Base-by-base conservation (phyloP, 2,888 invertebrate genomes). In the Ypsolopha sequella region DNA sequence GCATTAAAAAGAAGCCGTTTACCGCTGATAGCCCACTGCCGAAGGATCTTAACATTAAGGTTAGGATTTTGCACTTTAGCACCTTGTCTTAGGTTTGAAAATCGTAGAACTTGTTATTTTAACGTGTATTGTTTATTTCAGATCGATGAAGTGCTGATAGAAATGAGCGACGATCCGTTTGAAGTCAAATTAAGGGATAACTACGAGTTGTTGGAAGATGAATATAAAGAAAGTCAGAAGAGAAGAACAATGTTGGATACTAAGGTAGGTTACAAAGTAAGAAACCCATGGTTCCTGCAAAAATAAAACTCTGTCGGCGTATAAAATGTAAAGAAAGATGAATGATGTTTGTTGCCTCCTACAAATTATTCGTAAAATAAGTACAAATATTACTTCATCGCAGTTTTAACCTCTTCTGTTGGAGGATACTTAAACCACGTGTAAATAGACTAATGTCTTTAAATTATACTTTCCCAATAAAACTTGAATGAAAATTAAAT, bases 101-200 rank as follows among this genome's bases (percentile, higher is more conserved):
- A 10, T 13, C n/a, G 33, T 6, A 10, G n/a, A 4, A 10, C 13
- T 44, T 36, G 6, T 1, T n/a, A 43, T 51, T 10, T 44, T 36
- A 41, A 33, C 47, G 8, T 43, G 24, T 1, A 24, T 51, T 45
- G 33, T 47, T 9, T 47, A 35, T 13, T 36, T 11, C 65, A 94
- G 93, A 91, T 95, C 24, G 93, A 96, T 80, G 94, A 95, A 65
- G 93, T 97, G 65, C 74, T 94, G 1, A 91, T 99, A 61, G 97
- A 98, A 84, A 92, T 99, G 81, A 94, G 94, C 58, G 99, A 99
- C 70, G 99, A 99, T 89, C 98, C 98, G 0, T 99, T 99, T 70
- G 99, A 99, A 82, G 97, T 98, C 3, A 96, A 95, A 66, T 85
- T 99, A 7, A 90, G 98, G 0, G 97, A 98, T 63, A 99, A 98